Evolutionary conservation across 2,797 vertebrate species (phyloP).

Genomic region (Chaunax sp.): DNA sequence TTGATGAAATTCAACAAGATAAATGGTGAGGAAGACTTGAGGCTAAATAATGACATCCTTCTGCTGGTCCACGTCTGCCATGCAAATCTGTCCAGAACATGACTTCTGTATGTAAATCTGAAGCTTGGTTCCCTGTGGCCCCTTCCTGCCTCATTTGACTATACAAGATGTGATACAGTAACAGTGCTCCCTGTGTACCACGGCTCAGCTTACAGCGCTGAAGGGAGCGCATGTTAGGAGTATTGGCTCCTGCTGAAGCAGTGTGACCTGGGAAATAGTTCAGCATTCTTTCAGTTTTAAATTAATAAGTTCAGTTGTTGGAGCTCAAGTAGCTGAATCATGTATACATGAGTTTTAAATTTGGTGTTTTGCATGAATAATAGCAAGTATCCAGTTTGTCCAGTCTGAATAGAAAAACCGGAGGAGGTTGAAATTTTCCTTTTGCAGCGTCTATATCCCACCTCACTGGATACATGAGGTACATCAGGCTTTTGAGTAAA

Average conservation of each 20-base stretch:
- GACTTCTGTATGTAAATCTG: slow-evolving; percentile 52
- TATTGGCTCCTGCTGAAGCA: background rate
- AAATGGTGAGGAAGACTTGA: rapidly evolving
- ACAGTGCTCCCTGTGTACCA: slow-evolving; percentile 38
- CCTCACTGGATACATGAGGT: no score
- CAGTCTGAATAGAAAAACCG: no score
- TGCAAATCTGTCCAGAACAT: slow-evolving; percentile 47
- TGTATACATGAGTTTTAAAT: background rate
- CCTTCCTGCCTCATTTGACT: slow-evolving; percentile 66
- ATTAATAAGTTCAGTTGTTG: no score
- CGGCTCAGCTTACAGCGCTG: slow-evolving; percentile 12
- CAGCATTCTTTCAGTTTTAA: no score
- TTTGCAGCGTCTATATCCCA: no score
- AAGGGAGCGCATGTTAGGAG: slow-evolving; percentile 41
- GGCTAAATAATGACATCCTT: background rate
- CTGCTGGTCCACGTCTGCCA: background rate
- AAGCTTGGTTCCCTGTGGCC: slow-evolving; percentile 29
- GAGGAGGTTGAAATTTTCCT: no score
- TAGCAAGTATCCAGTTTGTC: no score
- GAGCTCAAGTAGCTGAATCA: background rate
- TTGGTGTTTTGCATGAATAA: no score
- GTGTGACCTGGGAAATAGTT: background rate
- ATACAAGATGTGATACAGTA: slow-evolving; percentile 45
- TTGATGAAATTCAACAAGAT: background rate
- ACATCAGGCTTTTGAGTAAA: no score